Percentiles rank a stretch among this genome's conserved stretches.
Conservation (phyloP, 2,888 invertebrate genomes). For the Brenthis hecate region DNA sequence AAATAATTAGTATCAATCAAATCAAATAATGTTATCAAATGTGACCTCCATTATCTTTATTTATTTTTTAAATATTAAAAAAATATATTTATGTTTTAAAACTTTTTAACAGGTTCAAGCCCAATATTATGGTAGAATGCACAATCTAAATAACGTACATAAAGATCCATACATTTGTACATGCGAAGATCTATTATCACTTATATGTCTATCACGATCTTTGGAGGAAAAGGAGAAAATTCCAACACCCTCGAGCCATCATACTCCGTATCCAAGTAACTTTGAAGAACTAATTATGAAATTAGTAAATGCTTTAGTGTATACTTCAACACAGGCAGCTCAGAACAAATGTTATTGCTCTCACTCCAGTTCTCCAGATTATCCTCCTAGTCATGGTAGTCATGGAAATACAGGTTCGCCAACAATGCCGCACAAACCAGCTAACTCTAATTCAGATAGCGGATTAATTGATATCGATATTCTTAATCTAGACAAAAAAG, state of each 20-base stretch:
- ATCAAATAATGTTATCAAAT: no score
- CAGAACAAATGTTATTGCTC: slow-evolving; percentile 33
- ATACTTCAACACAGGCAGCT: slow-evolving; percentile 51
- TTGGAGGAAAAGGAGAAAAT: slow-evolving; percentile 43
- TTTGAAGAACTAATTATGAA: slow-evolving; percentile 63
- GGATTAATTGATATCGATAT: slow-evolving; percentile 30
- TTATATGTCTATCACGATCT: slow-evolving; percentile 44
- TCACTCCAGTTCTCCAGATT: background rate
- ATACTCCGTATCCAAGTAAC: slow-evolving; percentile 33
- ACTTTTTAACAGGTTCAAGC: slow-evolving; percentile 50
- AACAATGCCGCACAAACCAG: background rate
- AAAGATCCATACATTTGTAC: slow-evolving; percentile 33
- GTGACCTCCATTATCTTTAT: background rate
- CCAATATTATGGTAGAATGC: slow-evolving; percentile 42
- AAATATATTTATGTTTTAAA: background rate
- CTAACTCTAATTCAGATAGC: slow-evolving; percentile 17
- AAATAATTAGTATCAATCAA: no score
- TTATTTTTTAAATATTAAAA: background rate
- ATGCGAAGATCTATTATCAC: slow-evolving; percentile 42
- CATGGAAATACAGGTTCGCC: slow-evolving; percentile 8
- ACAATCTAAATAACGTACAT: slow-evolving; percentile 12
- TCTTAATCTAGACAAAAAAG: slow-evolving; percentile 27
- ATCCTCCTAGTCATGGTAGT: background rate
- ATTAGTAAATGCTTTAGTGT: slow-evolving; percentile 63
- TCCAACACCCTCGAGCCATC: slow-evolving; percentile 10